Percentiles rank a stretch among this genome's conserved stretches.
Evolutionary conservation across 2,888 invertebrate species (phyloP).

Genomic region (Lobophora halterata): DNA sequence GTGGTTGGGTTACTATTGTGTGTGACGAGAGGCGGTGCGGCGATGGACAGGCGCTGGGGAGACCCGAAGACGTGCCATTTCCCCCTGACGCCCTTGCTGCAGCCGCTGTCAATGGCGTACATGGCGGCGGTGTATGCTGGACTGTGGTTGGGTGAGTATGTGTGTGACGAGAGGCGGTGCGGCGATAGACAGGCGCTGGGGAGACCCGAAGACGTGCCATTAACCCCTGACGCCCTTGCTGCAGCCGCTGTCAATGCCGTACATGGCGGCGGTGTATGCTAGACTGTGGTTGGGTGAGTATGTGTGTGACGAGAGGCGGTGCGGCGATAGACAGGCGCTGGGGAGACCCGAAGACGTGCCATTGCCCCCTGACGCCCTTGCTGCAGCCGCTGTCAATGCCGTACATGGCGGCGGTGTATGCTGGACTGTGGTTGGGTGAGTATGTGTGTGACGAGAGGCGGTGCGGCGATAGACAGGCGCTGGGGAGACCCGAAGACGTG

Average conservation of each 20-base stretch:
- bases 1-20: slow-evolving; percentile 75
- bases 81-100: slow-evolving; percentile 88
- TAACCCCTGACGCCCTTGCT: slow-evolving; percentile 92
- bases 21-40: slow-evolving; percentile 89
- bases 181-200: slow-evolving; percentile 87
- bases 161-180: slow-evolving; percentile 91
- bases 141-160: slow-evolving; percentile 81
- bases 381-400: slow-evolving; percentile 84
- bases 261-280: slow-evolving; percentile 90
- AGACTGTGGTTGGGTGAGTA: slow-evolving; percentile 81
- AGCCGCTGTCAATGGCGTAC: slow-evolving; percentile 84
- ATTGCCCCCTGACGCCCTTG: slow-evolving; percentile 91
- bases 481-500: slow-evolving; percentile 90
- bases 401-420: slow-evolving; percentile 90
- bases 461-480: slow-evolving; percentile 85
- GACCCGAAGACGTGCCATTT: slow-evolving; percentile 89
- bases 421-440: slow-evolving; percentile 82
- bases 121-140: slow-evolving; percentile 89
- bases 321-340: slow-evolving; percentile 86
- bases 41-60: slow-evolving; percentile 88
- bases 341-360: slow-evolving; percentile 88
- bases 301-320: slow-evolving; percentile 91
- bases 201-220: slow-evolving; percentile 87
- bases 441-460: too few species aligned
- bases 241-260: slow-evolving; percentile 83